Evolutionary conservation across 1,140 invertebrate species (phyloP), one percentile per base, ranked within the genome.

Genomic region (Drosophila oshimai): DNA sequence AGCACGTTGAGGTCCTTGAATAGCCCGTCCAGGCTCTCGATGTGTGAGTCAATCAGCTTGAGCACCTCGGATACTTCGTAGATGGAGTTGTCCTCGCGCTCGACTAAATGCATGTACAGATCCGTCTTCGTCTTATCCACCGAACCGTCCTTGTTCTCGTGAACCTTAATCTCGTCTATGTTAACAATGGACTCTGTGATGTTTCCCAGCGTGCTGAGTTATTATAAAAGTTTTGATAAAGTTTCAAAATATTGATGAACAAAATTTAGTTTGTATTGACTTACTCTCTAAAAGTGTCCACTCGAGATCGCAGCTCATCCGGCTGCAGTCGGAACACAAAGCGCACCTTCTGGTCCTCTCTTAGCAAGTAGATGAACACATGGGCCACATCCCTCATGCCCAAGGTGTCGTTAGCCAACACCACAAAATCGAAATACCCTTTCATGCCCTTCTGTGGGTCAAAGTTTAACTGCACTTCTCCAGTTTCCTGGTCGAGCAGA

Each of bases 401-500:
- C 18, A 94, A 94, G 0, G 95, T 95, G 89, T 99, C 97, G 84
- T 97, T 97, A 1, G 95, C 97, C 42, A 95, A 79, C 0, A 98
- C 95, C 95, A 95, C 95, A 80, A 99, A 98, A 89, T 98, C 96
- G 91, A 99, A 99, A 90, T 98, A 98, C 45, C 98, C 98, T 91
- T 98, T 98, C 98, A 99, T 98, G 46, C 96, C 96, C 79, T 96
- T 96, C 87, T 98, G 97, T 12, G 98, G 98, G 92, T 98, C 97
- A 89, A 98, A 99, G 91, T 98, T 98, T 0, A 99, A 92, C 42
- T 94, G 94, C 3, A 99, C 94, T 1, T 94, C 95, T 1, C 98
- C 98, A 6, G 96, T 96, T 5, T 94, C 92, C 41, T 92, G 91
- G 62, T 98, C 95, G 0, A 99, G 94, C 0, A 97, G 88, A 91